These are phyloP conservation scores for Cremastinae sp. DNA, from an alignment of 2,888 invertebrate species.

Conservation along the genomic window DNA sequence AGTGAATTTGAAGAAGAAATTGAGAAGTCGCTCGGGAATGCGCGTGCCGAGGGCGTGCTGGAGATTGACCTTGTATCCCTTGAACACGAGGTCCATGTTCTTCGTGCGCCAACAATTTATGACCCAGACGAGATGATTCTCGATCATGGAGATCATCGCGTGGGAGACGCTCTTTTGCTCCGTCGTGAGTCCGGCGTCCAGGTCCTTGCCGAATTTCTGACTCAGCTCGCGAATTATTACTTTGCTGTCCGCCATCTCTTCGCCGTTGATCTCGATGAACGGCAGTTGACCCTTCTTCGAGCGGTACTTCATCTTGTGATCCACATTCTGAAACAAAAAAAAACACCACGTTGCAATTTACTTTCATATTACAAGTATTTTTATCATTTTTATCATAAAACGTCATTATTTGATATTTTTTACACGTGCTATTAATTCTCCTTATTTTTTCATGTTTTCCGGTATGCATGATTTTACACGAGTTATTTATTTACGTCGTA, in stretches of 20 bases:
- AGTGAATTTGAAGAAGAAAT: slow-evolving; percentile 94
- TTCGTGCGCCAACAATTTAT: slow-evolving; percentile 95
- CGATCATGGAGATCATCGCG: slow-evolving; percentile 96
- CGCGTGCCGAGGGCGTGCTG: slow-evolving; percentile 93
- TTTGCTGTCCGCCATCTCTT: slow-evolving; percentile 95
- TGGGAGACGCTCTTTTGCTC: slow-evolving; percentile 94
- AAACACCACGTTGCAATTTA: neutral
- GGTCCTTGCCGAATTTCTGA: slow-evolving; percentile 90
- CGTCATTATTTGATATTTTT: too few relatives aligned
- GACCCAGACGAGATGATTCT: slow-evolving; percentile 96
- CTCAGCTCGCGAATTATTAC: slow-evolving; percentile 94
- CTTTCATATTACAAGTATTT: too few relatives aligned
- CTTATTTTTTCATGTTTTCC: too few relatives aligned
- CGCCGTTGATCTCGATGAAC: slow-evolving; percentile 96
- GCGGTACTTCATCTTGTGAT: slow-evolving; percentile 95
- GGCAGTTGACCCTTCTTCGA: slow-evolving; percentile 97
- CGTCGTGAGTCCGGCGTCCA: slow-evolving; percentile 90
- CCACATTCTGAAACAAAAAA: slow-evolving; percentile 89
- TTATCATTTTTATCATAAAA: too few relatives aligned
- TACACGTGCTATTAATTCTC: too few relatives aligned
- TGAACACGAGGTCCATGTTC: slow-evolving; percentile 91
- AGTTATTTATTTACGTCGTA: too few relatives aligned
- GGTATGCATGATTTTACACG: too few relatives aligned
- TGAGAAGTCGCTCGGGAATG: slow-evolving; percentile 92
- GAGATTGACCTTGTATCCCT: slow-evolving; percentile 95